phyloP scores from a whole-genome alignment of 2,113 vertebrate species.

The Tragelaphus imberbis region DNA sequence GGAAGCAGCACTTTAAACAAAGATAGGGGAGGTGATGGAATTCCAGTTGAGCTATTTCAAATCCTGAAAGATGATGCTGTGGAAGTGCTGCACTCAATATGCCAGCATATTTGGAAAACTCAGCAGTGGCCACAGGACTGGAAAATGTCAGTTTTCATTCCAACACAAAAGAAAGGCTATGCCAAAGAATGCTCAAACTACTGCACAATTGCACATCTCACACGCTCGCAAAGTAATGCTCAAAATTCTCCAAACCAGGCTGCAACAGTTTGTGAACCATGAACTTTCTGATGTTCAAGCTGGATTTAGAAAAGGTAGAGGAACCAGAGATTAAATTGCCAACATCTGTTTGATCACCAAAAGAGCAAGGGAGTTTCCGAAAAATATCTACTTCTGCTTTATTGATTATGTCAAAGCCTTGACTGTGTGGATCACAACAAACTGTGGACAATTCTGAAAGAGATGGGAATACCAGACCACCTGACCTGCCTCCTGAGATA shows the following conservation, averaged over 20 bases:
- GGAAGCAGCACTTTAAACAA: background rate
- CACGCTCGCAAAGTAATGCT: fast-evolving
- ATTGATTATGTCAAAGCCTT: background rate
- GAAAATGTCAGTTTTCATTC: background rate
- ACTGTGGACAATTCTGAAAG: background rate
- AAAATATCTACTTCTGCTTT: background rate
- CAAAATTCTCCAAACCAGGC: background rate
- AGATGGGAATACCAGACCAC: background rate
- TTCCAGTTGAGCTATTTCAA: background rate
- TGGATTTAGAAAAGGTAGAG: background rate
- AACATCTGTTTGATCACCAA: background rate
- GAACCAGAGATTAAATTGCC: background rate
- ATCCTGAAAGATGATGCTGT: background rate
- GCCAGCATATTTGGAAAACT: background rate
- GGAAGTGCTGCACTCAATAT: background rate
- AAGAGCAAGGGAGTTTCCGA: background rate
- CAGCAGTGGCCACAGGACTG: background rate
- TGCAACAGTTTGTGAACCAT: background rate
- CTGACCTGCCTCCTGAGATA: background rate
- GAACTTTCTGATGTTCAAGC: background rate
- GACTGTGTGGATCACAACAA: background rate
- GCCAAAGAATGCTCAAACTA: background rate
- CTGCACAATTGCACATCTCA: background rate
- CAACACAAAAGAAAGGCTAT: background rate
- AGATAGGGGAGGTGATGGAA: background rate